A percentile compares a stretch with the other conserved stretches of the same genome.
phyloP scores from a whole-genome alignment of 2,888 invertebrate species.

The Tridacna crocea region DNA sequence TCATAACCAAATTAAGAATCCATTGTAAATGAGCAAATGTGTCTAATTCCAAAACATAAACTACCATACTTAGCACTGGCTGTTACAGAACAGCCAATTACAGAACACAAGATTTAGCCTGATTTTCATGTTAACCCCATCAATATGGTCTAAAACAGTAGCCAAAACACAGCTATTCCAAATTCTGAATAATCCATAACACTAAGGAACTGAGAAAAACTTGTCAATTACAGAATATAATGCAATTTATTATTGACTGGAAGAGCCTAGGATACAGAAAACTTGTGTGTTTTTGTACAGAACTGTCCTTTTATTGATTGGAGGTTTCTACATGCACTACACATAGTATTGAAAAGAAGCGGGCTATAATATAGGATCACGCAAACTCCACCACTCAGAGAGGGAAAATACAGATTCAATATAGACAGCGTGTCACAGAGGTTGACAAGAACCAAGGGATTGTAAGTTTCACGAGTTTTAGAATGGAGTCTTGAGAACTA shows the following conservation, averaged over 20 bases:
- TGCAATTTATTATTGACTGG: constrained; percentile 32
- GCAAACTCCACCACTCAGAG: constrained; percentile 3
- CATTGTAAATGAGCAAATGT: constrained; percentile 19
- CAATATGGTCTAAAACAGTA: constrained; percentile 25
- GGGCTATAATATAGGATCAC: constrained; percentile 31
- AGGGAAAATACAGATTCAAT: constrained; percentile 27
- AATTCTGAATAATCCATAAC: constrained; percentile 8
- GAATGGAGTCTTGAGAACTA: not conserved
- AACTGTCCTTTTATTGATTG: constrained; percentile 46
- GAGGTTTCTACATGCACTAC: constrained; percentile 27
- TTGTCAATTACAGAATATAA: constrained; percentile 24
- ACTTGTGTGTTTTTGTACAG: constrained; percentile 43
- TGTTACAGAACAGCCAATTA: constrained; percentile 11
- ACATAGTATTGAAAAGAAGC: constrained; percentile 27
- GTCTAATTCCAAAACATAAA: constrained; percentile 22
- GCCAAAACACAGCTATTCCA: constrained; percentile 10
- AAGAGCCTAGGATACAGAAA: constrained; percentile 9
- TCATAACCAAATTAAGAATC: constrained; percentile 47
- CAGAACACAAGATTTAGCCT: constrained; percentile 1
- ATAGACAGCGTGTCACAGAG: constrained; percentile 15
- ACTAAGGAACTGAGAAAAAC: not conserved
- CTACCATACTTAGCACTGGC: constrained; percentile 23
- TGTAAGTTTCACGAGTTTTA: not conserved
- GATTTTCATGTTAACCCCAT: constrained; percentile 19
- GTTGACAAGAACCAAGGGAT: constrained; percentile 14